Conservation (phyloP, 2,888 invertebrate genomes). For the Sepioteuthis lessoniana region DNA sequence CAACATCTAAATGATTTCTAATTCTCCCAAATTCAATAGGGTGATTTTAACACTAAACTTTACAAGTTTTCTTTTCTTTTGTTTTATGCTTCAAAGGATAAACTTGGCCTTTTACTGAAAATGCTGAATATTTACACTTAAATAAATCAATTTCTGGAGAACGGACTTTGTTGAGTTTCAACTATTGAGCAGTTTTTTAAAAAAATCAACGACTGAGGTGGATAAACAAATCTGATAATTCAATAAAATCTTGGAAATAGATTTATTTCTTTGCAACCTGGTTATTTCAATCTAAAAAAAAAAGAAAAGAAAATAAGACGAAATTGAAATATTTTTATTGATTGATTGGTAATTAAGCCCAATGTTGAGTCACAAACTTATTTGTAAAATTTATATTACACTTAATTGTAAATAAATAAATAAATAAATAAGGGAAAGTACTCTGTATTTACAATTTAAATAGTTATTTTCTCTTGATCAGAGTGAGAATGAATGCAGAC, state of each 20-base stretch:
- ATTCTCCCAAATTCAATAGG: not conserved
- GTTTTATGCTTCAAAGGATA: not conserved
- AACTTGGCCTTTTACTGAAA: slow-evolving; percentile 4
- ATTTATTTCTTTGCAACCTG: not conserved
- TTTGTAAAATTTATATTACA: too few relatives aligned
- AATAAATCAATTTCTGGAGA: not conserved
- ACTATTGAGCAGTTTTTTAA: not conserved
- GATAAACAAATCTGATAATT: not conserved
- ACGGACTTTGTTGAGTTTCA: not conserved
- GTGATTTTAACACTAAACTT: not conserved
- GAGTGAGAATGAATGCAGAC: too few relatives aligned
- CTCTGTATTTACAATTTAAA: too few relatives aligned
- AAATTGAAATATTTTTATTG: not conserved
- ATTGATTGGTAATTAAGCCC: too few relatives aligned
- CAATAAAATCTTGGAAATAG: slow-evolving; percentile 20
- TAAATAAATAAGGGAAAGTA: too few relatives aligned
- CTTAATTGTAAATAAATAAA: too few relatives aligned
- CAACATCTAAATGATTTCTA: not conserved
- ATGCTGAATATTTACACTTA: not conserved
- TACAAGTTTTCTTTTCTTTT: not conserved
- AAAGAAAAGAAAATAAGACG: not conserved
- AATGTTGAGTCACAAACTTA: too few relatives aligned
- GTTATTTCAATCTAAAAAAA: too few relatives aligned
- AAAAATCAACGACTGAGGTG: not conserved
- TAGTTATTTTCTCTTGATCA: too few relatives aligned